Conservation (phyloP, 1,140 invertebrate species). For the Neuroterus valhalla region DNA sequence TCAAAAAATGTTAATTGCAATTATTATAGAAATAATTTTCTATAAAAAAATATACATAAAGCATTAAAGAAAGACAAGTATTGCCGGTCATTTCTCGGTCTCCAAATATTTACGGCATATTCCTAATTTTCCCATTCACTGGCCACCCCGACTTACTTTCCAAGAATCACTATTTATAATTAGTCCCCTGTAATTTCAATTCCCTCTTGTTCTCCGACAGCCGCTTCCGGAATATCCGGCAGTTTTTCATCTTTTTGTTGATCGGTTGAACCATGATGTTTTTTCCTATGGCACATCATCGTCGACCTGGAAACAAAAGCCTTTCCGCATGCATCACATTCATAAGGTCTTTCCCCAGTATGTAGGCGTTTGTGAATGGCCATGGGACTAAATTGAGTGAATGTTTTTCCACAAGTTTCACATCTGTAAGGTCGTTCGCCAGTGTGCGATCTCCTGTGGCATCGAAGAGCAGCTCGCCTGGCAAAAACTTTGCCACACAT, state of each 20-base stretch:
- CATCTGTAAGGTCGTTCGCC: conserved; percentile 82
- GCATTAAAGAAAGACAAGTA: no score
- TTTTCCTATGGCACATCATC: conserved; percentile 79
- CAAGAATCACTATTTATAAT: no score
- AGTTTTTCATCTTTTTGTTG: conserved; percentile 38
- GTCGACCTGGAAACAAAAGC: conserved; percentile 78
- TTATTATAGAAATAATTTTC: no score
- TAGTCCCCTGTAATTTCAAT: background rate
- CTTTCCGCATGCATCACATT: conserved; percentile 83
- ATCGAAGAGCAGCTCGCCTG: conserved; percentile 80
- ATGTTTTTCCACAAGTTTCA: conserved; percentile 79
- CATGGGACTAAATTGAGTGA: conserved; percentile 80
- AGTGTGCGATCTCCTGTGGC: conserved; percentile 81
- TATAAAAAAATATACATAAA: no score
- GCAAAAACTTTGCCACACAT: conserved; percentile 83
- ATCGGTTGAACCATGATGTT: conserved; percentile 65
- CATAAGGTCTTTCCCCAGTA: conserved; percentile 88
- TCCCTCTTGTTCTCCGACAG: conserved; percentile 14
- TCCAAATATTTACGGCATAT: no score
- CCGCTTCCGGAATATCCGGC: conserved; percentile 26
- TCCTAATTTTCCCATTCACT: no score
- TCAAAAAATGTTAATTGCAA: no score
- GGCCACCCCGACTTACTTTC: no score
- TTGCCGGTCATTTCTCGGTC: no score
- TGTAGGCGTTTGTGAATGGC: conserved; percentile 81